Evolutionary conservation across 2,888 invertebrate species (phyloP), one percentile per base, ranked within the genome.

Genomic region (Eucriotettix oculatus): DNA sequence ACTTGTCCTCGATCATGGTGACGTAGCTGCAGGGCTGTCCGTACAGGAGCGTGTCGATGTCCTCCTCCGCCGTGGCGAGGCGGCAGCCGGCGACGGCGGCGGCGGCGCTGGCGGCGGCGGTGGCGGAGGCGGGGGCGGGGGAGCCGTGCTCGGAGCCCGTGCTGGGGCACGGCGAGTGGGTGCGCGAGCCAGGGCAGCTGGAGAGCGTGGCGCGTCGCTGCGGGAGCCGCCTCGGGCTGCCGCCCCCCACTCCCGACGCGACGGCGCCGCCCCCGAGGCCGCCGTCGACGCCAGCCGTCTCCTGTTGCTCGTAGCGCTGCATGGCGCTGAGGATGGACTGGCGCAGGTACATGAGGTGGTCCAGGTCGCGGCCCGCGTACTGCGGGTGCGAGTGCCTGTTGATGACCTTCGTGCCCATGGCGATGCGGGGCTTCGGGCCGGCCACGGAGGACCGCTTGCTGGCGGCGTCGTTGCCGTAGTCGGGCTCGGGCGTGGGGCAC

Each of bases 321-420:
- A 69, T 69, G 43, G 69, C 70, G 59, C 67, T 69, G 11, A 70
- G 61, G 41, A 70, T 63, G 2, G 69, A 67, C 61, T 69, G 68
- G 10, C 70, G 64, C 56, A 70, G 64, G 58, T 67, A 66, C 64
- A 69, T 66, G 40, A 69, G 64, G 59, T 70, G 69, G 41, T 70
- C 70, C 16, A 69, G 60, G 57, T 69, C 65, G 40, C 61, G 59
- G 16, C 63, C 64, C 16, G 64, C 64, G 42, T 64, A 63, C 53
- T 64, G 64, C 9, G 65, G 64, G 52, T 65, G 64, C 14, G 65
- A 62, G 40, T 63, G 63, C 60, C 64, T 63, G 56, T 65, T 62
- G 65, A 71, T 69, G 54, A 69, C 69, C 60, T 68, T 65, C 14
- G 70, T 70, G 16, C 71, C 71, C 70, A 71, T 70, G 55, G 70